Evolutionary conservation across 2,113 vertebrate species (phyloP), one percentile per base, ranked within the genome.

Genomic region (Dasypus novemcinctus): DNA sequence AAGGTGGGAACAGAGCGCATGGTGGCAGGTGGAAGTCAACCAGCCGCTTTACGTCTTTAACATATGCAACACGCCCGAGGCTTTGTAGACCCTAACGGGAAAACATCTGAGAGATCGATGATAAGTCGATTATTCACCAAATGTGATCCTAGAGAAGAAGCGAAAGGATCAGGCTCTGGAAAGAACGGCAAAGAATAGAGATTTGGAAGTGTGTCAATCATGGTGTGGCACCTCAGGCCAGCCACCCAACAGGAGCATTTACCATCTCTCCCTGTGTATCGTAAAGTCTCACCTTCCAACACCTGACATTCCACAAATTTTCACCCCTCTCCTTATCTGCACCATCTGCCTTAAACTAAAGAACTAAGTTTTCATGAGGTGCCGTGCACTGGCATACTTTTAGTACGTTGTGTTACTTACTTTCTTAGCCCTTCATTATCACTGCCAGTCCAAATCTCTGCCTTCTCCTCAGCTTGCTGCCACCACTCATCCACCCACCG

Each of bases 281-380:
- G 33, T 85, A 18, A 31, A 31, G 29, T 36, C 20, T 90, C 59
- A 79, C 27, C 54, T 69, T 36, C 23, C 11, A 81, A 10, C n/a
- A 69, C 59, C 57, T 7, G 43, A 15, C 38, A n/a, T n/a, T 57
- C n/a, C 57, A 38, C 25, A 86, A 49, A 36, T 63, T 43, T 33
- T 69, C 18, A 68, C 3, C 29, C 14, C 3, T 84, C 43, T 80
- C 25, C 38, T 61, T 43, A 75, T 13, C 20, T 17, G 36, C 46
- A 68, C 38, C 25, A 10, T 75, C 85, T 89, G 36, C 41, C 86
- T 86, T 61, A 87, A 54, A 25, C n/a, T n/a, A n/a, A n/a, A n/a
- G n/a, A n/a, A n/a, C n/a, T n/a, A n/a, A n/a, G n/a, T n/a, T n/a
- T n/a, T n/a, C 41, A 76, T 43, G 74, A 84, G 78, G 4, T 10